Percentiles rank a stretch among this genome's conserved stretches.
Conservation (phyloP, 2,888 invertebrate species). For the Gerosis bhagava region DNA sequence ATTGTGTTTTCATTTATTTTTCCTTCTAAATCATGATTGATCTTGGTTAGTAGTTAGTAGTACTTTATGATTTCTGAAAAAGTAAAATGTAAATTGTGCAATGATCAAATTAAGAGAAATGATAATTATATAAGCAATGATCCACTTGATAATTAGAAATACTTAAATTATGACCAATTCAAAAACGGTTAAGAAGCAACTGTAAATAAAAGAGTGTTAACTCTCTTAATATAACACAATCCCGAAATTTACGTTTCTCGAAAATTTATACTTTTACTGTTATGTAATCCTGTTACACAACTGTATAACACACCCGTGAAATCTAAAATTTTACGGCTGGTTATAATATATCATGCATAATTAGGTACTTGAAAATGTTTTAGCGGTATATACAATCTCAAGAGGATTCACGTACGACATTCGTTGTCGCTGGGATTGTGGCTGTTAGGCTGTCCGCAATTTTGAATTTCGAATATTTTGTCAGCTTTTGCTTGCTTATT, state of each 20-base stretch:
- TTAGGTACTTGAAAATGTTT: conserved; percentile 23
- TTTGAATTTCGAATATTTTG: conserved; percentile 18
- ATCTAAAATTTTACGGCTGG: conserved; percentile 23
- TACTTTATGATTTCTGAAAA: too few species aligned
- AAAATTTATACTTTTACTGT: too few species aligned
- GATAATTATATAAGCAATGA: too few species aligned
- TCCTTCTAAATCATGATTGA: too few species aligned
- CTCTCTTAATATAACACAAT: conserved; percentile 20
- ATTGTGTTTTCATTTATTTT: too few species aligned
- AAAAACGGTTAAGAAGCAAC: conserved; percentile 15
- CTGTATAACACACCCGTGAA: too few species aligned
- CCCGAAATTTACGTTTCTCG: conserved; percentile 9
- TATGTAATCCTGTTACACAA: conserved; percentile 15
- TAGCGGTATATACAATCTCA: conserved; percentile 26
- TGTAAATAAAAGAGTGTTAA: conserved; percentile 17
- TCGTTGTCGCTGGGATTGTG: conserved; percentile 30
- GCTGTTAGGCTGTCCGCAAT: conserved; percentile 19
- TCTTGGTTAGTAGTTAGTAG: too few species aligned
- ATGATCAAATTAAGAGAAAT: too few species aligned
- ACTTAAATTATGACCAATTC: conserved; percentile 10
- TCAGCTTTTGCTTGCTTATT: conserved; percentile 16
- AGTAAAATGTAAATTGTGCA: too few species aligned
- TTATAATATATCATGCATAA: conserved; percentile 27
- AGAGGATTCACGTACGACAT: conserved; percentile 26
- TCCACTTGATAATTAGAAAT: conserved; percentile 4